phyloP scores from a whole-genome alignment of 2,113 vertebrate species.

The Paedocypris sp. region DNA sequence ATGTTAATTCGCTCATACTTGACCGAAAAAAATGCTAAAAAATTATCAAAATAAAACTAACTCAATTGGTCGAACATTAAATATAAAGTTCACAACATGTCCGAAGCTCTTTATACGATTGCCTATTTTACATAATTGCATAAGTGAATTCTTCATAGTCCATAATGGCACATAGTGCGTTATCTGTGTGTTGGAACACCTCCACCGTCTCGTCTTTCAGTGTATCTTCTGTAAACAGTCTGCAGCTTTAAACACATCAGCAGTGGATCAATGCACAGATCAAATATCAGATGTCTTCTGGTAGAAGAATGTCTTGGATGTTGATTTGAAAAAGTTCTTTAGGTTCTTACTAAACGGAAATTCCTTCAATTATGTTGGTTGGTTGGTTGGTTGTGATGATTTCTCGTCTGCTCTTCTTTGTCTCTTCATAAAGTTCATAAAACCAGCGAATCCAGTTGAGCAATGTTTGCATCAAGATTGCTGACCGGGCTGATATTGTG shows the following conservation, averaged over 20 bases:
- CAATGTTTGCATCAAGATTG: background rate
- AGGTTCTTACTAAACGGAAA: too few species aligned
- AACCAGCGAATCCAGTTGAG: background rate
- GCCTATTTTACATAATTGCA: background rate
- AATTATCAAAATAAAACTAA: too few species aligned
- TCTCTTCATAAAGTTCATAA: background rate
- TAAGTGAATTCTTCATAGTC: background rate
- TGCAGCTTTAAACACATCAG: background rate
- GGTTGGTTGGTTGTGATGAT: background rate
- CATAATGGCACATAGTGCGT: background rate
- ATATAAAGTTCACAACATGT: background rate
- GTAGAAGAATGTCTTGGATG: background rate
- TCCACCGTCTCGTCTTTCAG: background rate
- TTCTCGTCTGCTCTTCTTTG: background rate
- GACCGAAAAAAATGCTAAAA: too few species aligned
- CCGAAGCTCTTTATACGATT: background rate
- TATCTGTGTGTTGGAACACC: background rate
- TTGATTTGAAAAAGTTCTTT: background rate
- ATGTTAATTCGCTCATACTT: too few species aligned
- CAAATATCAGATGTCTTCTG: background rate
- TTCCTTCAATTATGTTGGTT: too few species aligned
- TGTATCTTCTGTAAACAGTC: conserved; percentile 2
- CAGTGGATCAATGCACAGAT: background rate
- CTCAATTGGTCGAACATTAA: background rate
- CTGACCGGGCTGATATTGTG: background rate